Evolutionary conservation across 2,113 vertebrate species (phyloP), one percentile per base, ranked within the genome.

Genomic region (Cebidichthys violaceus): DNA sequence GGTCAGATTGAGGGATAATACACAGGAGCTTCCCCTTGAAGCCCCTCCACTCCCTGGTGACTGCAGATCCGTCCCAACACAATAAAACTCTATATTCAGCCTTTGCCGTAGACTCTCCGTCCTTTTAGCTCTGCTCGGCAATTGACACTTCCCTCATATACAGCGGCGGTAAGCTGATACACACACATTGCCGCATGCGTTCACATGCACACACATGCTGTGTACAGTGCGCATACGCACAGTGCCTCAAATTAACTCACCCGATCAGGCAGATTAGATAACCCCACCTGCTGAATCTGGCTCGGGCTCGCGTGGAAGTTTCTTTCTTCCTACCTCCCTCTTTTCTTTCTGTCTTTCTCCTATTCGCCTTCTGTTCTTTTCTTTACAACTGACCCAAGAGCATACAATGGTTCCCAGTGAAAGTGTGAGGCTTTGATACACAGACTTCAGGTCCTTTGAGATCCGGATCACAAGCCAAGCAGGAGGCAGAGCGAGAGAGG

Each of bases 271-370:
- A 85, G 87, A 90, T 94, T 87, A 88, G 91, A 94, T 94, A 92
- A 92, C 93, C 81, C 73, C 81, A 86, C 87, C 80, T 90, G 90
- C 83, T 89, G 90, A 92, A 90, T 93, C 85, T 83, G 82, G 86
- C 73, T 92, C 11, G 31, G 82, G 86, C 75, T 92, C 11, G 35
- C 54, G 70, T 76, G 60, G 76, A 81, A 82, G 64, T 78, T 88
- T 77, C 84, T 83, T 85, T 89, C 77, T 88, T 76, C 81, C 59
- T 11, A 14, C 52, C 66, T 83, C 64, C 62, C 70, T 86, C 64
- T 88, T 77, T 45, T 76, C 65, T 78, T 83, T 80, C 87, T 13
- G n/a, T 62, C 71, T 61, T 50, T 75, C 71, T 88, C 86, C 70
- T 62, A 72, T 92, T 83, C 41, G 47, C 88, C 92, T 84, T 85